Percentiles rank a stretch among this genome's conserved stretches.
Conservation (phyloP, 2,888 invertebrate species). For the Cyclophora albipunctata region DNA sequence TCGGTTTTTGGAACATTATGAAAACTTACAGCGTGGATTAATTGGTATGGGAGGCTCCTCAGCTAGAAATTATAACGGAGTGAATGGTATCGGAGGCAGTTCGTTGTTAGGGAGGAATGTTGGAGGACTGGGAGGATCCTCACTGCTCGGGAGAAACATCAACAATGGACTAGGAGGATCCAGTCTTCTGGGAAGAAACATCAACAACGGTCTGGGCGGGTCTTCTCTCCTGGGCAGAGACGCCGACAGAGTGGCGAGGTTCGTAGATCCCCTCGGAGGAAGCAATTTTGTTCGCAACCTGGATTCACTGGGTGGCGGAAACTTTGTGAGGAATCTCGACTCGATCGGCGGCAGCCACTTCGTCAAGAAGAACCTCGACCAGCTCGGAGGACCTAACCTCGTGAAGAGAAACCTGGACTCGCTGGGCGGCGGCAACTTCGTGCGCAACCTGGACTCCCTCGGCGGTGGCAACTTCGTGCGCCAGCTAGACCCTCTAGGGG, state of each 20-base stretch:
- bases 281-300: conserved; percentile 57
- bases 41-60: conserved; percentile 25
- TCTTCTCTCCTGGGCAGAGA: conserved; percentile 34
- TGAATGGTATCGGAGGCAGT: conserved; percentile 31
- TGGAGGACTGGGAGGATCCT: conserved; percentile 28
- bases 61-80: conserved; percentile 21
- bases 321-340: conserved; percentile 59
- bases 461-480: conserved; percentile 66
- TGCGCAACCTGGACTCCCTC: conserved; percentile 61
- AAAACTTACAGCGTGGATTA: conserved; percentile 28
- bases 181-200: conserved; percentile 28
- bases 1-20: conserved; percentile 44
- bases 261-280: conserved; percentile 48
- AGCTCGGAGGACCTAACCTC: conserved; percentile 58
- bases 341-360: conserved; percentile 61
- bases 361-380: conserved; percentile 57
- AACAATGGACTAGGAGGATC: conserved; percentile 28
- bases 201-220: conserved; percentile 30
- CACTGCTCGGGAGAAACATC: conserved; percentile 22
- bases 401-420: conserved; percentile 59
- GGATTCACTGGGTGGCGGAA: conserved; percentile 56
- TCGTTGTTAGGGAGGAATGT: conserved; percentile 28
- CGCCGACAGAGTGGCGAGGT: conserved; percentile 31
- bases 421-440: conserved; percentile 61
- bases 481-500: conserved; percentile 67